Base-by-base conservation (phyloP, 2,797 vertebrate genomes). In the Girardinus metallicus region DNA sequence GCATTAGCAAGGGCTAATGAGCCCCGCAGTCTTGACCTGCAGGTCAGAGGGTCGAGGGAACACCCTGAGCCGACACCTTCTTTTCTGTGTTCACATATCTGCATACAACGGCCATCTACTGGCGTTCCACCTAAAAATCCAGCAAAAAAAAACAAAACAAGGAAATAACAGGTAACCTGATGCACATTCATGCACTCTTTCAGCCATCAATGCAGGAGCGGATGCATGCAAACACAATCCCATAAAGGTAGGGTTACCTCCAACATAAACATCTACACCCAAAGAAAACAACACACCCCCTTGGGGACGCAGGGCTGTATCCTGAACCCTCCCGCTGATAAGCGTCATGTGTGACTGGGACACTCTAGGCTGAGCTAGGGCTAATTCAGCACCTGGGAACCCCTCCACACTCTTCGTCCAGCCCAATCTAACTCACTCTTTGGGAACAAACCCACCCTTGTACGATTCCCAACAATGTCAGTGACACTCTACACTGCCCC, bases 401-500 rank as follows among this genome's bases (percentile, higher is more conserved):
- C 87, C 90, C 82, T 89, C 80, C 5, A 47, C 86, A 85, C 82
- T 86, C 70, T 26, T 89, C 88, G 89, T 89, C 87, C 87, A 89
- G 88, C 88, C 93, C 83, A 75, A 89, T 90, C 89, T 77, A 88
- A 89, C 91, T 93, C 87, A 80, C 86, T 93, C 90, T 94, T 93
- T 92, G 92, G 93, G 95, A 95, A 95, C 94, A 95, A 94, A 94
- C 94, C 93, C 87, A 84, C 92, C 95, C 95, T 95, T 95, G 93
- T 95, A 91, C 93, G 89, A 51, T 90, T 93, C 88, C 90, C 89
- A 95, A 96, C 95, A 96, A 96, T 95, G 94, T 95, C 93, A 94
- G 94, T 94, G 95, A 96, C 95, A 95, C 95, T 95, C 95, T 95
- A 95, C 95, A 95, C 95, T 94, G 94, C 93, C 92, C 92, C 92